Conservation (phyloP, 2,113 vertebrate genomes). For the Scatophagus argus region DNA sequence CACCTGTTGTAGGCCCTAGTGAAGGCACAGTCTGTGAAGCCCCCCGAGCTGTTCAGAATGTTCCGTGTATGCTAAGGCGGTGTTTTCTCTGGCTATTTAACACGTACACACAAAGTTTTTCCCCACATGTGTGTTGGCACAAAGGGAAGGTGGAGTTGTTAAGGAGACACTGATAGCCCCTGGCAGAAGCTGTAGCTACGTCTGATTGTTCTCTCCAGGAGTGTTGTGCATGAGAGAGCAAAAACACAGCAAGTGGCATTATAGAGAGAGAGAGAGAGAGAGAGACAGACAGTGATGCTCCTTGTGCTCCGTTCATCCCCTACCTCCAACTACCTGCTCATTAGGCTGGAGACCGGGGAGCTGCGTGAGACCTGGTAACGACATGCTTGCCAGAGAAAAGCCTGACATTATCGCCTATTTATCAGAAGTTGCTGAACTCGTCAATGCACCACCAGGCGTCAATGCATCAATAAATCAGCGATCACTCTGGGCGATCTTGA, state of each 20-base stretch:
- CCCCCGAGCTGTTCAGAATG: constrained; percentile 44
- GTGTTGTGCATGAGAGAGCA: constrained; percentile 34
- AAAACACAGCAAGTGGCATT: constrained; percentile 54
- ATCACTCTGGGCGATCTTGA: constrained; percentile 64
- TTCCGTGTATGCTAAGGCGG: constrained; percentile 52
- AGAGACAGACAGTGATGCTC: not conserved
- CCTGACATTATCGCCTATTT: constrained; percentile 61
- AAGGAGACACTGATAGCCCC: constrained; percentile 60
- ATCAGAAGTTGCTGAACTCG: constrained; percentile 64
- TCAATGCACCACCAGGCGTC: constrained; percentile 44
- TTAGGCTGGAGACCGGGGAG: constrained; percentile 51
- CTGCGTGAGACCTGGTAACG: constrained; percentile 33
- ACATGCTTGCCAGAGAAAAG: constrained; percentile 28
- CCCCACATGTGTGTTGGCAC: constrained; percentile 39
- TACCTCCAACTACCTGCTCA: constrained; percentile 48
- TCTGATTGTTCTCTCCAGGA: constrained; percentile 68
- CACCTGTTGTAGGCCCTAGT: constrained; percentile 48
- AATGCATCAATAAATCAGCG: constrained; percentile 71
- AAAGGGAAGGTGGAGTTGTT: constrained; percentile 54
- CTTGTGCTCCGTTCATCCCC: constrained; percentile 28
- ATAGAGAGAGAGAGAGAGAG: constrained; percentile 9
- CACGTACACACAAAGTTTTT: not conserved
- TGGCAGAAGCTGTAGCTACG: constrained; percentile 47
- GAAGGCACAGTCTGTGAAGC: constrained; percentile 37
- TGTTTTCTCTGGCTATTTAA: constrained; percentile 40